A percentile compares a stretch with the other conserved stretches of the same genome.
phyloP scores from a whole-genome alignment of 2,797 vertebrate species.

The Phalloptychus januarius region DNA sequence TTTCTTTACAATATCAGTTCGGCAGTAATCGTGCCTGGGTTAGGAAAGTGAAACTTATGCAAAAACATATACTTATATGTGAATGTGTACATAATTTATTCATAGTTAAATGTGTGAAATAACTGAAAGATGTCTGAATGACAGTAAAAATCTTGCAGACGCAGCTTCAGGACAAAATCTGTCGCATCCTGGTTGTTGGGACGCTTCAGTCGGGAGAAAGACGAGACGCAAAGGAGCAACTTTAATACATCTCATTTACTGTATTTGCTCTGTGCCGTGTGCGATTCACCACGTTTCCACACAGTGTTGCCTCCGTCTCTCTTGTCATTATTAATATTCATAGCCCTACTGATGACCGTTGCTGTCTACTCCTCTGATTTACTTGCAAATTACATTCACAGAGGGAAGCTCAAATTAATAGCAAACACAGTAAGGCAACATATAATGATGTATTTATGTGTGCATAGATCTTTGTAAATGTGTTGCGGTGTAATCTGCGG shows the following conservation, averaged over 20 bases:
- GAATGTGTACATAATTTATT: neutral
- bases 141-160: neutral
- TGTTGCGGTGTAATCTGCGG: constrained; percentile 58
- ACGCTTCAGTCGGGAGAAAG: neutral
- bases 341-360: constrained; percentile 51
- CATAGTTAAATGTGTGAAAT: neutral
- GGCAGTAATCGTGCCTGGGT: neutral
- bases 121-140: neutral
- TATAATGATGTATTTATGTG: constrained; percentile 48
- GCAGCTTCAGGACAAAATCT: neutral
- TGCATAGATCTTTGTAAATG: constrained; percentile 42
- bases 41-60: neutral
- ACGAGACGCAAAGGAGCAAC: constrained; percentile 3
- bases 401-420: constrained; percentile 58
- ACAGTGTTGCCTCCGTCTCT: constrained; percentile 33
- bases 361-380: constrained; percentile 57
- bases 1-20: neutral
- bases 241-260: constrained; percentile 46
- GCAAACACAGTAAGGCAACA: constrained; percentile 51
- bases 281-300: constrained; percentile 35
- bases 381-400: constrained; percentile 45
- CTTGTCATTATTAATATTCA: constrained; percentile 64
- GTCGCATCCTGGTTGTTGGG: neutral
- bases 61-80: neutral
- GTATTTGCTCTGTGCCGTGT: constrained; percentile 29